A percentile compares a stretch with the other conserved stretches of the same genome.
Evolutionary conservation across 2,888 invertebrate species (phyloP).

Genomic region (Sarcophaga carnaria): DNA sequence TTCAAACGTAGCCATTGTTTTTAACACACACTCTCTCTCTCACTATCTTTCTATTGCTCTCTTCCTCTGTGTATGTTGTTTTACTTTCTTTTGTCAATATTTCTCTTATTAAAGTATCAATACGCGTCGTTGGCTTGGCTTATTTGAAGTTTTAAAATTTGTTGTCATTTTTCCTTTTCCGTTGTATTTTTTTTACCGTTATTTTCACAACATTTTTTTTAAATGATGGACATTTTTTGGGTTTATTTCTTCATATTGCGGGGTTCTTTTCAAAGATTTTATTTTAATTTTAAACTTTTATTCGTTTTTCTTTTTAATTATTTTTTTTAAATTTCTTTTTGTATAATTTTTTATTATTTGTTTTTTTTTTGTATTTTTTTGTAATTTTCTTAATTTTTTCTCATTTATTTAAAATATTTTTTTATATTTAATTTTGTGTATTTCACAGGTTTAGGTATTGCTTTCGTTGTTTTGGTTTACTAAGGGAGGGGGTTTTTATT

Average conservation of each 20-base stretch:
- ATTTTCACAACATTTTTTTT: background rate
- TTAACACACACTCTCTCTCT: background rate
- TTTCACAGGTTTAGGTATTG: constrained; percentile 80
- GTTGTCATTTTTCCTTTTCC: background rate
- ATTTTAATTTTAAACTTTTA: background rate
- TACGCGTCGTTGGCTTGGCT: background rate
- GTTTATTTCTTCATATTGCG: constrained; percentile 25
- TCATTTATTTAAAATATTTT: constrained; percentile 41
- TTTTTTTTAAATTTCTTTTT: background rate
- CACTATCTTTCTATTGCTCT: background rate
- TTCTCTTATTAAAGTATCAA: background rate
- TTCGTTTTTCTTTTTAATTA: constrained; percentile 9
- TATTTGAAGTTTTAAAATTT: background rate
- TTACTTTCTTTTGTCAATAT: background rate
- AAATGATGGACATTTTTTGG: background rate
- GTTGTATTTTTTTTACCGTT: background rate
- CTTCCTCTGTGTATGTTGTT: background rate
- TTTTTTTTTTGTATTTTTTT: constrained; percentile 1
- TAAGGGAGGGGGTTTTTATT: constrained; percentile 50
- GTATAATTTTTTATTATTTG: background rate
- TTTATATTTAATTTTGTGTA: constrained; percentile 70
- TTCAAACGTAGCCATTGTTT: too few species aligned
- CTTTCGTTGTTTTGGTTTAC: constrained; percentile 81
- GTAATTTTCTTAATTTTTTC: constrained; percentile 38
- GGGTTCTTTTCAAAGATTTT: background rate